Percentiles rank a stretch among this genome's conserved stretches.
Conservation (phyloP, 2,113 vertebrate species). For the Perca flavescens region DNA sequence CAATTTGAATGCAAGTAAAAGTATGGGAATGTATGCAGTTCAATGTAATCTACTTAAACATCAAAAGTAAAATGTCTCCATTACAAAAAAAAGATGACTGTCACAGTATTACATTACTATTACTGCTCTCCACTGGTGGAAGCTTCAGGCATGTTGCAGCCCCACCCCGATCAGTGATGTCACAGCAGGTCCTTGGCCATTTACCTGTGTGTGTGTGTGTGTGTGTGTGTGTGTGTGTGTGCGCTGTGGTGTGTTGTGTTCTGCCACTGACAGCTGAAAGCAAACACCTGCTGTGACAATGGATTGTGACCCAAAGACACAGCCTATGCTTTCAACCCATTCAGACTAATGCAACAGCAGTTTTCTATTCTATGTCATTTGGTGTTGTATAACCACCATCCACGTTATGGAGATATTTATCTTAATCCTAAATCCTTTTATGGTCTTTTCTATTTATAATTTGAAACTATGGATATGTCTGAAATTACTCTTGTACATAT, state of each 20-base stretch:
- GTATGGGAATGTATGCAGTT: not conserved
- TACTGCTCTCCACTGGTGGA: constrained; percentile 24
- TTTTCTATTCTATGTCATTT: not conserved
- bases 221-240: no score
- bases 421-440: not conserved
- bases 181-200: not conserved
- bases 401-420: not conserved
- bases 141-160: not conserved
- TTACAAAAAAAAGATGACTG: not conserved
- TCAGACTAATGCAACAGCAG: constrained; percentile 1
- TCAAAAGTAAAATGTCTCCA: not conserved
- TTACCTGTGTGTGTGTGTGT: not conserved
- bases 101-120: not conserved
- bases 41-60: not conserved
- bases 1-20: not conserved
- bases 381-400: not conserved
- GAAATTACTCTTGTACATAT: not conserved
- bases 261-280: not conserved
- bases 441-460: not conserved
- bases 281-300: no score
- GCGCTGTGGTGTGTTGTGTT: not conserved
- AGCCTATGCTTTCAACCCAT: not conserved
- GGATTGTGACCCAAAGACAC: not conserved
- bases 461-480: not conserved
- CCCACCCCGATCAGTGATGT: not conserved